Base-by-base conservation (phyloP, 2,797 vertebrate species). In the Capromys pilorides region DNA sequence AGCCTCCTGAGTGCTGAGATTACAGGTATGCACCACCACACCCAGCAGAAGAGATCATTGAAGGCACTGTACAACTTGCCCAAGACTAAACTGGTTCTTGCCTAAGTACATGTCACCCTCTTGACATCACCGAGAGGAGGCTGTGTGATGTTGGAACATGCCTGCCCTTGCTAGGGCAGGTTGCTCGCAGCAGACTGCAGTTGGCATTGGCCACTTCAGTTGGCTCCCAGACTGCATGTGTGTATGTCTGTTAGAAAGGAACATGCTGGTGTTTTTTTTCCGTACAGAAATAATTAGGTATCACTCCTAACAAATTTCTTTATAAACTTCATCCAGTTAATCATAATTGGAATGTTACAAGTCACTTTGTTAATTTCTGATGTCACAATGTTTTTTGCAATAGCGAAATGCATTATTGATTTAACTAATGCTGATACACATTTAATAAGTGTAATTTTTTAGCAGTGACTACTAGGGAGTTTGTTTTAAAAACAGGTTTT, bases 281-380 rank as follows among this genome's bases (percentile, higher is more conserved):
- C 97, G 49, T 93, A 93, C 51, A 75, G 59, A 95, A 97, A 92
- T 95, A 96, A 94, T 95, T 97, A 97, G 92, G 78, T 95, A 88
- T 96, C 97, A 97, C 94, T 97, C 90, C 91, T 97, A 97, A 96
- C 94, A 96, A 93, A 69, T 92, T 97, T 97, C 89, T 95, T 94
- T 88, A 85, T 94, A 89, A 90, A 89, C 96, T 86, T 79, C 71
- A 90, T n/a, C 75, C 86, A 77, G 87, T 96, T 94, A 86, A 28
- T 66, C 93, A 89, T 59, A 86, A 64, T 41, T 95, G 83, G 78
- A 87, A 92, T 90, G 67, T 97, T 95, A 77, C 67, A 94, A 94
- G 83, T 96, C 89, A 89, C 75, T 94, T 90, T 94, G 80, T 97
- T 96, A 75, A 88, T 96, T 95, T 97, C 96, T 96, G 92, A 94